These are phyloP conservation scores for Hyphantria cunea DNA, from an alignment of 1,140 invertebrate species.

Conservation along the genomic window DNA sequence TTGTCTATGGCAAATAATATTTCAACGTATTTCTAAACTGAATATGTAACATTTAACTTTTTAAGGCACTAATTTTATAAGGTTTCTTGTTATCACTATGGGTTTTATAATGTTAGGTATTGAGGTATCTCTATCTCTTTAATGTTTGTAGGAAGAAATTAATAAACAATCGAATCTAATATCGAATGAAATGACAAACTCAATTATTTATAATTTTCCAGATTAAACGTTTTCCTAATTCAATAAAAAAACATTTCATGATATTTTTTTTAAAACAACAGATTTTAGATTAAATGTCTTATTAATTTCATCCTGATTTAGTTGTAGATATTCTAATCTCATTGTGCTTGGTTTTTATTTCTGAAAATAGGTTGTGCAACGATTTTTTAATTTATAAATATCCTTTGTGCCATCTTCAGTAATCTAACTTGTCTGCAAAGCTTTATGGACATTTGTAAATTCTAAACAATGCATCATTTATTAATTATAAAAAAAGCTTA, in stretches of 20 bases:
- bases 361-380: conserved; percentile 53
- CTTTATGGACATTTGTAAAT: conserved; percentile 16
- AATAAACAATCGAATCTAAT: too few species aligned
- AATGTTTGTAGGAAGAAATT: too few species aligned
- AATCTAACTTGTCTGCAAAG: background rate
- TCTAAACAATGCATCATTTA: conserved; percentile 2
- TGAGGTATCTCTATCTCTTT: conserved; percentile 20
- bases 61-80: conserved; percentile 26
- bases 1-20: conserved; percentile 6
- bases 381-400: conserved; percentile 38
- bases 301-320: conserved; percentile 15
- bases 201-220: too few species aligned
- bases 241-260: too few species aligned
- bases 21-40: background rate
- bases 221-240: too few species aligned
- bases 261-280: too few species aligned
- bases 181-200: too few species aligned
- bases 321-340: conserved; percentile 24
- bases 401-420: conserved; percentile 46
- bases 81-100: conserved; percentile 24
- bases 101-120: conserved; percentile 25
- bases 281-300: too few species aligned
- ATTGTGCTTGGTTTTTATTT: conserved; percentile 11
- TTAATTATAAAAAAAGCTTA: too few species aligned
- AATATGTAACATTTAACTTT: conserved; percentile 9